Percentiles rank a stretch among this genome's conserved stretches.
Evolutionary conservation across 2,797 vertebrate species (phyloP).

Genomic region (Characodon lateralis): DNA sequence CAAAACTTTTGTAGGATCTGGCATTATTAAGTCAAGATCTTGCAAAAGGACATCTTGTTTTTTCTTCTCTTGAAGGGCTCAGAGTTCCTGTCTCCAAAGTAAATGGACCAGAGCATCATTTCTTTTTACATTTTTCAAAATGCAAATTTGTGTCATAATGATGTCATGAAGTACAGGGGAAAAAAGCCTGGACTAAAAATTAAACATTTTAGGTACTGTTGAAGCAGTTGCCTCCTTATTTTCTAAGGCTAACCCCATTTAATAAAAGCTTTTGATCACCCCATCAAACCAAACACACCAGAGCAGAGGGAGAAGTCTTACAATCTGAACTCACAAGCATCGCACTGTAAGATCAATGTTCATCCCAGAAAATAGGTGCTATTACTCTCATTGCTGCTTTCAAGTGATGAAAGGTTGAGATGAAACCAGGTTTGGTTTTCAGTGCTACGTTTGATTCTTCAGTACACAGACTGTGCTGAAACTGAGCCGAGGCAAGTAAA

Average conservation of each 20-base stretch:
- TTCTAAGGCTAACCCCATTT: background rate
- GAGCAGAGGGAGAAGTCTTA: background rate
- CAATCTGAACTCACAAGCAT: background rate
- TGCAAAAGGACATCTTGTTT: background rate
- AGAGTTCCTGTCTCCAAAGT: background rate
- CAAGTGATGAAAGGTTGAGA: background rate
- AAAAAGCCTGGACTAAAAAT: background rate
- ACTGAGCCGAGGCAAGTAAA: constrained; percentile 2
- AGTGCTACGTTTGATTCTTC: background rate
- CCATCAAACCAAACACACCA: background rate
- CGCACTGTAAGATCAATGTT: background rate
- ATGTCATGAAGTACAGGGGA: background rate
- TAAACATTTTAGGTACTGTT: background rate
- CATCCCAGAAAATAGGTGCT: constrained; percentile 6
- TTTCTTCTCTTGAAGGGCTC: background rate
- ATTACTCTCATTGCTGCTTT: constrained; percentile 9
- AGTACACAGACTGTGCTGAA: background rate
- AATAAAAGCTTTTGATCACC: background rate
- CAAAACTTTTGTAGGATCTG: background rate
- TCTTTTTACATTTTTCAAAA: background rate
- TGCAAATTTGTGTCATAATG: background rate
- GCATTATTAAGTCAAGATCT: background rate
- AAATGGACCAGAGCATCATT: background rate
- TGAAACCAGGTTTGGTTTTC: constrained; percentile 9
- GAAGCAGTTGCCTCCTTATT: background rate